Base-by-base conservation (phyloP, 2,888 invertebrate species). In the Ochropleura plecta region DNA sequence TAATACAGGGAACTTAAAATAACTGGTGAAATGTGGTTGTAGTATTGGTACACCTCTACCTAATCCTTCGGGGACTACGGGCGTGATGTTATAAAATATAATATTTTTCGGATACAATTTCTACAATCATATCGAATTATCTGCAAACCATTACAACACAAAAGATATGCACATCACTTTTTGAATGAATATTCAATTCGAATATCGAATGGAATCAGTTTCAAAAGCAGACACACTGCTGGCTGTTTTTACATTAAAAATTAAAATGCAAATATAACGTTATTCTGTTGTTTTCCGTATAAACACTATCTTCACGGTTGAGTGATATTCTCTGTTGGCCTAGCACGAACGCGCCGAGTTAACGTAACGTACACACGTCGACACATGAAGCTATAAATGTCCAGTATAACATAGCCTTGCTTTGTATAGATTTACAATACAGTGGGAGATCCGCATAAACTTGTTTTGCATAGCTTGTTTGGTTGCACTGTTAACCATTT, bases 291-390 rank as follows among this genome's bases (percentile, higher is more conserved):
- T 84, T 86, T 86, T 76, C 44, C 66, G 49, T 75, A 55, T 79
- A 78, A 74, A 79, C 81, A 81, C 64, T 81, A 82, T 84, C 79
- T 82, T 80, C 49, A 81, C 62, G 70, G 84, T 70, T 57, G 71
- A 78, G 59, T 53, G 63, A 68, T 44, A 57, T 53, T 42, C 14
- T 65, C 20, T 0, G n/a, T 44, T 0, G n/a, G n/a, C n/a, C 44
- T 14, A 12, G 44, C n/a, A 1, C 44, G n/a, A n/a, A 44, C 44
- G 7, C 5, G 44, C 60, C n/a, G 20, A 18, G 40, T 55, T 85
- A 62, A 7, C 16, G 14, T 44, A 10, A 5, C 57, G 9, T 1
- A 5, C 5, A 30, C 30, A 5, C 57, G 9, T 1, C 1, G 1
- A 30, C 30, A 30, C 30, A 30, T 30, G 30, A 30, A 30, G 30